A percentile compares a stretch with the other conserved stretches of the same genome.
Evolutionary conservation across 2,797 vertebrate genomes (phyloP).

Genomic region (Menidia menidia): DNA sequence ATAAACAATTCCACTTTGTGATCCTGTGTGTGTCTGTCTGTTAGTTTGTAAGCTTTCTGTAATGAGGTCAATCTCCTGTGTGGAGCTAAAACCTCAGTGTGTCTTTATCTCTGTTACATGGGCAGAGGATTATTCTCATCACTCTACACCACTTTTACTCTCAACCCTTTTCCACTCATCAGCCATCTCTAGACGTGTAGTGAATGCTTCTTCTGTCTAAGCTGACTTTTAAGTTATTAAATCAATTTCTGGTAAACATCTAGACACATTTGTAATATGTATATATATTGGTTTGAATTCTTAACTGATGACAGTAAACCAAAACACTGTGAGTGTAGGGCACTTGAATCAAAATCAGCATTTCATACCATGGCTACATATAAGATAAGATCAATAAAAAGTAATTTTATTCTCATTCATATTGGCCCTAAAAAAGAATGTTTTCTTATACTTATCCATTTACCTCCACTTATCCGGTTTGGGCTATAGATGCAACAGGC

Average conservation of each 20-base stretch:
- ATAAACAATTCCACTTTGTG: slow-evolving; percentile 26
- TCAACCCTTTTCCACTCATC: slow-evolving; percentile 24
- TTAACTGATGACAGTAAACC: no score
- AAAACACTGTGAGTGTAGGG: no score
- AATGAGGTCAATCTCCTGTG: slow-evolving; percentile 77
- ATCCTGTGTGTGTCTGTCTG: slow-evolving; percentile 27
- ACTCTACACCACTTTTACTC: slow-evolving; percentile 58
- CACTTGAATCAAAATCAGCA: no score
- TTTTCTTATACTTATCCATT: neutral
- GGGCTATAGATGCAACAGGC: no score
- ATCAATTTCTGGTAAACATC: no score
- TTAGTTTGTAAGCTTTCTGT: slow-evolving; percentile 51
- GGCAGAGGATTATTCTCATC: slow-evolving; percentile 72
- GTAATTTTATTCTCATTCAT: no score
- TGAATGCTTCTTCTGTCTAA: neutral
- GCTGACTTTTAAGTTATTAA: no score
- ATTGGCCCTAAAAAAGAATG: neutral
- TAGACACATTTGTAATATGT: neutral
- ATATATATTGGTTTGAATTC: neutral
- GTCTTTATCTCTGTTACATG: slow-evolving; percentile 76
- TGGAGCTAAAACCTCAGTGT: slow-evolving; percentile 72
- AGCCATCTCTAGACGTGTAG: neutral
- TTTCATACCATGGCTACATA: no score
- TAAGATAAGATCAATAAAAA: neutral
- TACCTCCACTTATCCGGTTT: no score